A percentile compares a stretch with the other conserved stretches of the same genome.
Evolutionary conservation across 2,888 invertebrate species (phyloP).

Genomic region (Melanostoma scalare): DNA sequence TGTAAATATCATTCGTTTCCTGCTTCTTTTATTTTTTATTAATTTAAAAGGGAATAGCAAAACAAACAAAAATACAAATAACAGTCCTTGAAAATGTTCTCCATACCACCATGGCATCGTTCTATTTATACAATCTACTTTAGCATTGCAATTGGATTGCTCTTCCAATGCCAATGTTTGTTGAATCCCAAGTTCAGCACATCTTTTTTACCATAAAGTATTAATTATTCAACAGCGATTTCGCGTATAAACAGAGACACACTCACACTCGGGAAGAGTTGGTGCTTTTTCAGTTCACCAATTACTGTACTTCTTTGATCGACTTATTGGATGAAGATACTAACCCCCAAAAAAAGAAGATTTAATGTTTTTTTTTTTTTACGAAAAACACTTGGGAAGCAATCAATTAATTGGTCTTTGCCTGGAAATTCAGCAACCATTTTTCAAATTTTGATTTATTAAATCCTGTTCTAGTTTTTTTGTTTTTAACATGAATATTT

Average conservation of each 20-base stretch:
- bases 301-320: neutral
- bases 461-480: too few relatives aligned
- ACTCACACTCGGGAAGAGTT: neutral
- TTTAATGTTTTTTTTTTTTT: too few relatives aligned
- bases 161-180: slow-evolving; percentile 45
- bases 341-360: too few relatives aligned
- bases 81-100: slow-evolving; percentile 14
- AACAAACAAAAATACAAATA: neutral
- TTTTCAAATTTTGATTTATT: too few relatives aligned
- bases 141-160: slow-evolving; percentile 23
- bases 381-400: too few relatives aligned
- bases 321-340: too few relatives aligned
- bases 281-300: neutral
- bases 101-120: slow-evolving; percentile 1
- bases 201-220: slow-evolving; percentile 36
- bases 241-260: slow-evolving; percentile 8
- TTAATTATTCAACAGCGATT: slow-evolving; percentile 37
- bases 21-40: slow-evolving; percentile 4
- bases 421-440: too few relatives aligned
- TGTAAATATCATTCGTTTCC: slow-evolving; percentile 5
- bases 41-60: slow-evolving; percentile 25
- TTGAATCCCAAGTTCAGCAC: slow-evolving; percentile 46
- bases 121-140: neutral
- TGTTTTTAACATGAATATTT: too few relatives aligned
- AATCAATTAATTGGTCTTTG: too few relatives aligned